phyloP scores from a whole-genome alignment of 2,888 invertebrate species.

The Odontomyia ornata region DNA sequence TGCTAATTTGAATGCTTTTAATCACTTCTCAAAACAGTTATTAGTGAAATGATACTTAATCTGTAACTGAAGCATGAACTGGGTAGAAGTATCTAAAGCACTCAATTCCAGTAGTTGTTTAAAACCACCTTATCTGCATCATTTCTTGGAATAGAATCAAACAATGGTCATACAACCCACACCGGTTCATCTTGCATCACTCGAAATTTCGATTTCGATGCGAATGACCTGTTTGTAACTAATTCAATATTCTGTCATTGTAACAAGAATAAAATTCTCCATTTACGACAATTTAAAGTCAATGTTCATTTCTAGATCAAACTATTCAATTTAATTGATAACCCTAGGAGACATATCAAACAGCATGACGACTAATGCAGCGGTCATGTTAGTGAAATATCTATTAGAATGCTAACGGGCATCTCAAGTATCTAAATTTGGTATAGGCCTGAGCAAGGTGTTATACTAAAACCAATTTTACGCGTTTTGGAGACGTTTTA shows the following conservation, averaged over 20 bases:
- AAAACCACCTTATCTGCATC: too few species aligned
- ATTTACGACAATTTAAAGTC: slow-evolving; percentile 33
- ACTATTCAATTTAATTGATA: slow-evolving; percentile 32
- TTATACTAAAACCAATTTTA: neutral
- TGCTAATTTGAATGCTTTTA: too few species aligned
- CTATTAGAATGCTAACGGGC: neutral
- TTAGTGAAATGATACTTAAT: too few species aligned
- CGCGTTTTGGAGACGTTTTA: neutral
- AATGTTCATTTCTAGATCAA: slow-evolving; percentile 31
- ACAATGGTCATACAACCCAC: neutral
- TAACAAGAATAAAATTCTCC: neutral
- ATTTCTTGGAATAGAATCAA: too few species aligned
- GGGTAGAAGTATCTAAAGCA: too few species aligned
- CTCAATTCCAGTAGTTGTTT: too few species aligned
- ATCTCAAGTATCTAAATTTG: neutral
- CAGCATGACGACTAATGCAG: neutral
- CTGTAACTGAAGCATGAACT: too few species aligned
- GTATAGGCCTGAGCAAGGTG: neutral
- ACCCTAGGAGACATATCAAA: slow-evolving; percentile 3
- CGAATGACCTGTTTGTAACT: slow-evolving; percentile 28
- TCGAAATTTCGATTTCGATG: slow-evolving; percentile 8
- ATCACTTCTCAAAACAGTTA: too few species aligned
- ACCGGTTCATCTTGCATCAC: neutral
- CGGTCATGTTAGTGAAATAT: neutral
- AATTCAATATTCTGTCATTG: slow-evolving; percentile 14